Evolutionary conservation across 2,113 vertebrate genomes (phyloP), one percentile per base, ranked within the genome.

Genomic region (Chloropsis hardwickii): DNA sequence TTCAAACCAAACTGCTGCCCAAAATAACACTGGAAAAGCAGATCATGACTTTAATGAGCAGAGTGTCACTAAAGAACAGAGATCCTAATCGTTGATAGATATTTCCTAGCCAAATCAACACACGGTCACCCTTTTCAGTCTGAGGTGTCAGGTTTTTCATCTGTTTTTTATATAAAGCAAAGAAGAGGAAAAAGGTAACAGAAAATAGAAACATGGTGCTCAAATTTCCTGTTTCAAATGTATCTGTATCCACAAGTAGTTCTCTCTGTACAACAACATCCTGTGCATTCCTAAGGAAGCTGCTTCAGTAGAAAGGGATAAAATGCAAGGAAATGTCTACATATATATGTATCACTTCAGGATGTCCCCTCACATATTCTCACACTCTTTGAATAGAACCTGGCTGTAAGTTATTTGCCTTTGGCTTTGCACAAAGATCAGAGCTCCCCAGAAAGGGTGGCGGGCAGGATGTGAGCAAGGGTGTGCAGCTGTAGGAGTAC

Each of bases 261-360:
- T 84, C 56, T 81, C 31, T 40, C 69, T 62, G 78, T 24, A 67
- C 66, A 94, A 57, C 64, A 94, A 95, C 76, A 96, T 96, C 93
- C 92, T 92, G 90, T 33, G 23, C 37, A 50, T 93, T 90, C 40
- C 80, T 47, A 92, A 81, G 86, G 69, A 93, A 92, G 45, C 33
- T 84, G 45, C 77, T 92, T 88, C 50, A 81, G 27, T 58, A 81
- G 61, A 56, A 62, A 60, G n/a, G 35, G 71, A 80, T 74, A 80
- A 89, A 95, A 90, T 27, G 12, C 79, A 71, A 93, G 92, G 94
- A 96, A 96, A 92, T 53, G 22, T 58, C 62, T 77, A 7, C 25
- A 10, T 18, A n/a, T 23, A 27, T 28, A 70, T 1, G 0, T 51
- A 66, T 66, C 60, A 77, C 19, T 83, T 83, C 94, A 92, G 88